Percentiles rank a stretch among this genome's conserved stretches.
Conservation (phyloP, 2,888 invertebrate genomes). For the Mythimna lalbum region DNA sequence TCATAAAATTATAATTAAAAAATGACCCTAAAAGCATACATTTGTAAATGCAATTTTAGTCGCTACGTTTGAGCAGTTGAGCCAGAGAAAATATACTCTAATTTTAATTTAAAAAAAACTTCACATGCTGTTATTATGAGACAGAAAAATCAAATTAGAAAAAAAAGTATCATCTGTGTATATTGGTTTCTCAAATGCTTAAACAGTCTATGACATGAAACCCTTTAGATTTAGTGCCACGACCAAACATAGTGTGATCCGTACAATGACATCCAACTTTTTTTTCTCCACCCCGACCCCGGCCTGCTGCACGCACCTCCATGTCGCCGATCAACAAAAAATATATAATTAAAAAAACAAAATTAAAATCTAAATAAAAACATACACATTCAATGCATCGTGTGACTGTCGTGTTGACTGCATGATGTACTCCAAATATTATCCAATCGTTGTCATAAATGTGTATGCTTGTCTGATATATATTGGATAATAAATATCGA, state of each 20-base stretch:
- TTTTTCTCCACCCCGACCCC: slow-evolving; percentile 87
- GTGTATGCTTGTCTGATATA: slow-evolving; percentile 83
- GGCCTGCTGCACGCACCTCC: slow-evolving; percentile 88
- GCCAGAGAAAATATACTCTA: slow-evolving; percentile 56
- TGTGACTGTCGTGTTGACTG: slow-evolving; percentile 89
- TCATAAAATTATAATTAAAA: slow-evolving; percentile 66
- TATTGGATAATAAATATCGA: slow-evolving; percentile 71
- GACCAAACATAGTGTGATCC: slow-evolving; percentile 83
- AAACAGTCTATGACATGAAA: slow-evolving; percentile 68
- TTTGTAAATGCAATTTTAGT: slow-evolving; percentile 83
- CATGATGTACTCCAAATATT: slow-evolving; percentile 87
- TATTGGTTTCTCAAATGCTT: slow-evolving; percentile 70
- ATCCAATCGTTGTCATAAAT: slow-evolving; percentile 84
- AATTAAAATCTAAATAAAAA: slow-evolving; percentile 73
- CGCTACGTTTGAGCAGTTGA: slow-evolving; percentile 77
- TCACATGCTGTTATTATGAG: slow-evolving; percentile 17
- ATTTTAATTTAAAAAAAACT: not conserved
- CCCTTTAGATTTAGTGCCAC: slow-evolving; percentile 84
- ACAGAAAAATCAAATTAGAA: slow-evolving; percentile 2
- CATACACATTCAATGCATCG: slow-evolving; percentile 88
- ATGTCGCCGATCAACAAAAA: slow-evolving; percentile 87
- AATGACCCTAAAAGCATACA: slow-evolving; percentile 79
- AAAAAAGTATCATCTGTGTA: not conserved
- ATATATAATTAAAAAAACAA: slow-evolving; percentile 65
- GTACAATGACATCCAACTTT: slow-evolving; percentile 90